Conservation (phyloP, 1,140 invertebrate genomes). For the Batillaria attramentaria region DNA sequence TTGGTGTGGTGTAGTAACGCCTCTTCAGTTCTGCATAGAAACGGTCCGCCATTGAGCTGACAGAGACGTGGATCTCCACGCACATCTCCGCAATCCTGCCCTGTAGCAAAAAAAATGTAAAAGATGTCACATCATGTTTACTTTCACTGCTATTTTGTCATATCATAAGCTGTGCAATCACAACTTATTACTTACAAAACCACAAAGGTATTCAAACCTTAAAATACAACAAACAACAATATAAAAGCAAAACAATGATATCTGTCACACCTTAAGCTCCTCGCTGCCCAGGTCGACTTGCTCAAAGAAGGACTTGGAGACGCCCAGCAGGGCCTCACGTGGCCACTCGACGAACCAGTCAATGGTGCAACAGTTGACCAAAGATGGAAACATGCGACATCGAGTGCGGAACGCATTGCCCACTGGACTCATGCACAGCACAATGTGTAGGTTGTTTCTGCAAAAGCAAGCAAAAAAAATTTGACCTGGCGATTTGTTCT, state of each 20-base stretch:
- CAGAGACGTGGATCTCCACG: slow-evolving; percentile 78
- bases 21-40: slow-evolving; percentile 87
- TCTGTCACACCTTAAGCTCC: slow-evolving; percentile 61
- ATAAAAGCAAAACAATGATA: slow-evolving; percentile 1
- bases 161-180: not conserved
- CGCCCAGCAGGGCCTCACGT: slow-evolving; percentile 72
- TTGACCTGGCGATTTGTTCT: no score
- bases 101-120: no score
- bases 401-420: slow-evolving; percentile 85
- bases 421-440: slow-evolving; percentile 72
- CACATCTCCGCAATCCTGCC: slow-evolving; percentile 75
- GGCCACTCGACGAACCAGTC: slow-evolving; percentile 78
- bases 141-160: not conserved
- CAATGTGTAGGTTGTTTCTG: slow-evolving; percentile 73
- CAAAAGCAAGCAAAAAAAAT: no score
- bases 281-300: slow-evolving; percentile 66
- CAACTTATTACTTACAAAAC: not conserved
- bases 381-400: slow-evolving; percentile 73
- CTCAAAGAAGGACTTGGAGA: slow-evolving; percentile 75
- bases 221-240: not conserved
- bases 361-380: slow-evolving; percentile 74
- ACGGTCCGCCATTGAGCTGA: slow-evolving; percentile 81
- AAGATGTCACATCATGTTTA: no score
- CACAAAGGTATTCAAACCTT: not conserved
- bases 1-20: slow-evolving; percentile 91